Base-by-base conservation (phyloP, 2,888 invertebrate genomes). In the Eupithecia insigniata region DNA sequence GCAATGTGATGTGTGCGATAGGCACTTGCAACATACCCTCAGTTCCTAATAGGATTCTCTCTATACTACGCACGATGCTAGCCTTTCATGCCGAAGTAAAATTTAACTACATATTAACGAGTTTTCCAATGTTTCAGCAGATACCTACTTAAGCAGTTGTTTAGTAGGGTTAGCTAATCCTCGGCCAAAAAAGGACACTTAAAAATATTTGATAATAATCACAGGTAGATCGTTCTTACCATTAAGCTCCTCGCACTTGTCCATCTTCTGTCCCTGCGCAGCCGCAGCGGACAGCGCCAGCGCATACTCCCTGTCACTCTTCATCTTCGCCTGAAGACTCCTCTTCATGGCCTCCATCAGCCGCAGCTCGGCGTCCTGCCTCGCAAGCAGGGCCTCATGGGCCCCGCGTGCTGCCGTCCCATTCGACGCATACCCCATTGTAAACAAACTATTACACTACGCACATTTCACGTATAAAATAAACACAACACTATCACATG, bases 261-360 rank as follows among this genome's bases (percentile, higher is more conserved):
- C 97, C 88, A 97, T 96, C 92, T 98, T 98, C 87, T 97, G 96
- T 65, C 98, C 98, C 88, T 97, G 97, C 69, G 95, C 95, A 60
- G 97, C 97, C 32, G 97, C 96, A n/a, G 97, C 96, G 71, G 96
- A 96, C 71, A 99, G 95, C 16, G 97, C 97, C 51, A 97, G 94
- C 1, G 98, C 97, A 90, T 99, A 99, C 85, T 99, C 98, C 80
- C 97, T 95, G 89, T 99, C 99, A 85, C 97, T 97, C 91, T 98
- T 98, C 88, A 98, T 97, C 93, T 98, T 97, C 80, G 96, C 96
- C 80, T 96, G 95, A 72, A 99, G 95, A 84, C 98, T 98, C 76
- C 98, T 95, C 85, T 97, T 97, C 96, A 99, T 98, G 78, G 97
- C 97, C 87, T 99, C 99, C 95, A 99, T 95, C 66, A 99, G 96